Conservation (phyloP, 2,888 invertebrate species). For the Tetranychus truncatus region DNA sequence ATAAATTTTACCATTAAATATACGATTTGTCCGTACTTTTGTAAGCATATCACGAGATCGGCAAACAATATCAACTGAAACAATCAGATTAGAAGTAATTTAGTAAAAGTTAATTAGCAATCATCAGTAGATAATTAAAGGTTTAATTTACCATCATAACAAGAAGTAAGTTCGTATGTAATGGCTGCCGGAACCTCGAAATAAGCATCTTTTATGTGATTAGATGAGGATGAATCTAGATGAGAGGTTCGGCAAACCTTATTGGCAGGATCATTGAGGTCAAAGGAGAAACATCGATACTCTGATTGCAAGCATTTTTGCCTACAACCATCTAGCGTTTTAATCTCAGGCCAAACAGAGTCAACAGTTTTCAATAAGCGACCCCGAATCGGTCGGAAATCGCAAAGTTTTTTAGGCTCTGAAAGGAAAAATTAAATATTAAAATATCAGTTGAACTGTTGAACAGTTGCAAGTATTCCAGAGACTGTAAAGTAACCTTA, state of each 20-base stretch:
- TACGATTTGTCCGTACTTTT: slow-evolving; percentile 68
- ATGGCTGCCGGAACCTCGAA: slow-evolving; percentile 59
- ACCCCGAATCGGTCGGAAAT: slow-evolving; percentile 57
- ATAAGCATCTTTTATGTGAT: slow-evolving; percentile 39
- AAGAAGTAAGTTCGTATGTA: slow-evolving; percentile 75
- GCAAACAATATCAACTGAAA: slow-evolving; percentile 58
- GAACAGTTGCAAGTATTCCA: background rate
- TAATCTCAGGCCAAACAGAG: slow-evolving; percentile 65
- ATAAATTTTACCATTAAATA: slow-evolving; percentile 84
- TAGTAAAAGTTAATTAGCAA: background rate
- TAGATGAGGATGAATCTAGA: slow-evolving; percentile 68
- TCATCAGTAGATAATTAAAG: background rate
- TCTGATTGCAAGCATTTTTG: slow-evolving; percentile 60
- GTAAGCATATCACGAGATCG: slow-evolving; percentile 75
- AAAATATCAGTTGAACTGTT: background rate
- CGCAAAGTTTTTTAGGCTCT: slow-evolving; percentile 80
- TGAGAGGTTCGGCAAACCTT: slow-evolving; percentile 80
- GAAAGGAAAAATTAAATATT: background rate
- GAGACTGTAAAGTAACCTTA: slow-evolving; percentile 17
- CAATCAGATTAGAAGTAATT: background rate
- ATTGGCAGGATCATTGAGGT: slow-evolving; percentile 79
- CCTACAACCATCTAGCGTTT: slow-evolving; percentile 65
- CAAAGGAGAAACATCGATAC: slow-evolving; percentile 66
- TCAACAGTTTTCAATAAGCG: slow-evolving; percentile 81
- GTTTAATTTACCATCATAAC: slow-evolving; percentile 50